Conservation (phyloP, 2,888 invertebrate genomes). For the Magallana nippona region DNA sequence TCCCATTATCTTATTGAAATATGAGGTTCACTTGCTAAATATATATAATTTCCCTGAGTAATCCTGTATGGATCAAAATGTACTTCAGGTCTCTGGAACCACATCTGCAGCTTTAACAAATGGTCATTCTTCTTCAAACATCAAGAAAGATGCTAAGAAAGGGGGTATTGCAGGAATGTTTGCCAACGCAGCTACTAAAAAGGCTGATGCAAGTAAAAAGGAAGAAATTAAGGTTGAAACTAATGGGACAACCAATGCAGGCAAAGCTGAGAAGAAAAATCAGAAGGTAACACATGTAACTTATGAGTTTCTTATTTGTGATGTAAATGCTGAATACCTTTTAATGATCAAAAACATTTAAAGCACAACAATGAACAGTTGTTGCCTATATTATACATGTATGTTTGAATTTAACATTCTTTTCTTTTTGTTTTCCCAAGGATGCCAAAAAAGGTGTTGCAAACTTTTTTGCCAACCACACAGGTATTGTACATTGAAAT, state of each 20-base stretch:
- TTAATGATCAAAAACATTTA: too few relatives aligned
- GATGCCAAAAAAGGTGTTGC: constrained; percentile 52
- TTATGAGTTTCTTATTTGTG: not conserved
- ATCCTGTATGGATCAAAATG: not conserved
- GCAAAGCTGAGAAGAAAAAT: constrained; percentile 41
- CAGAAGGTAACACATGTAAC: constrained; percentile 18
- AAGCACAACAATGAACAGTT: too few relatives aligned
- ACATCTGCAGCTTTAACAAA: not conserved
- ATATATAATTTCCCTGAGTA: not conserved
- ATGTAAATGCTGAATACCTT: too few relatives aligned
- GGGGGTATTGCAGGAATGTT: constrained; percentile 72
- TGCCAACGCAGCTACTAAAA: constrained; percentile 58
- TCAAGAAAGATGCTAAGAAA: constrained; percentile 60
- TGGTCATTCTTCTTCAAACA: not conserved
- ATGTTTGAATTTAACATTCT: not conserved
- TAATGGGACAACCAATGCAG: constrained; percentile 37
- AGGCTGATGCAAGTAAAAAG: constrained; percentile 44
- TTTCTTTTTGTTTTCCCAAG: not conserved
- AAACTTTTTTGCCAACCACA: constrained; percentile 64
- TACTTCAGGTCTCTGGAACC: constrained; percentile 38
- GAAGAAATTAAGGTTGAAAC: constrained; percentile 44
- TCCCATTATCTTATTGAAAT: too few relatives aligned
- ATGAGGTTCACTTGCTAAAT: too few relatives aligned
- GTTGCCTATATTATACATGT: not conserved
- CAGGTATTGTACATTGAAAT: constrained; percentile 53